A percentile compares a stretch with the other conserved stretches of the same genome.
phyloP scores from a whole-genome alignment of 2,797 vertebrate species.

The Cyprinella venusta region DNA sequence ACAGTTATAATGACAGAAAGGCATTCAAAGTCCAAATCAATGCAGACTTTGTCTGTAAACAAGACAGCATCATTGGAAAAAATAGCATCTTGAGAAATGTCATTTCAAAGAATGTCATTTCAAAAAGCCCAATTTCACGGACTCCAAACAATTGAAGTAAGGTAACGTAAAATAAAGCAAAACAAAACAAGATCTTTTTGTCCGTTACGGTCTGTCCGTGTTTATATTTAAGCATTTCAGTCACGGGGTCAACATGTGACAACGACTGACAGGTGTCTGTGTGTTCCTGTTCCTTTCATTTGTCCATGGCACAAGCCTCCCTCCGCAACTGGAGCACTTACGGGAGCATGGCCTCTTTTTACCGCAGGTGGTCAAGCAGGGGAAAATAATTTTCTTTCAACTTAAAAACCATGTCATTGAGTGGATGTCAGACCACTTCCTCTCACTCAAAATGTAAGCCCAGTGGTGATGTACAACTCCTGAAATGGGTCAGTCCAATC shows the following conservation, averaged over 20 bases:
- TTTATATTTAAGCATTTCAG: constrained; percentile 10
- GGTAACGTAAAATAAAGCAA: constrained; percentile 3
- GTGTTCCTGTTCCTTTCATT: constrained; percentile 45
- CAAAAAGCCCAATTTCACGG: constrained; percentile 20
- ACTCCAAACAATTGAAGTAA: constrained; percentile 27
- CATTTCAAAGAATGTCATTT: constrained; percentile 29
- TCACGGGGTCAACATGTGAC: neutral
- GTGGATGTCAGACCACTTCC: constrained; percentile 64
- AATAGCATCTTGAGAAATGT: constrained; percentile 17
- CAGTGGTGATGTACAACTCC: constrained; percentile 42
- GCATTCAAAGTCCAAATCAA: constrained; percentile 33
- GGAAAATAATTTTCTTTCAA: constrained; percentile 63
- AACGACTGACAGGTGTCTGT: constrained; percentile 5
- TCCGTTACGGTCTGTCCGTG: neutral
- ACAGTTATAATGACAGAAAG: constrained; percentile 33
- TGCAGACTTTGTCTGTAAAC: constrained; percentile 35
- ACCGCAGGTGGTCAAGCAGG: constrained; percentile 63
- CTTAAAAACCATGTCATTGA: constrained; percentile 60
- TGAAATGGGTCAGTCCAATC: constrained; percentile 47
- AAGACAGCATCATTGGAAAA: constrained; percentile 23
- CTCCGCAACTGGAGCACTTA: constrained; percentile 57
- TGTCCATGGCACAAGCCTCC: constrained; percentile 57
- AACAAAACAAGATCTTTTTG: neutral
- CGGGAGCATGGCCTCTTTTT: constrained; percentile 68
- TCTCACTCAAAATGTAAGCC: constrained; percentile 57